Percentiles rank a stretch among this genome's conserved stretches.
These are phyloP conservation scores for Brachymystax lenok DNA, from an alignment of 2,797 vertebrate genomes.

Conservation along the genomic window DNA sequence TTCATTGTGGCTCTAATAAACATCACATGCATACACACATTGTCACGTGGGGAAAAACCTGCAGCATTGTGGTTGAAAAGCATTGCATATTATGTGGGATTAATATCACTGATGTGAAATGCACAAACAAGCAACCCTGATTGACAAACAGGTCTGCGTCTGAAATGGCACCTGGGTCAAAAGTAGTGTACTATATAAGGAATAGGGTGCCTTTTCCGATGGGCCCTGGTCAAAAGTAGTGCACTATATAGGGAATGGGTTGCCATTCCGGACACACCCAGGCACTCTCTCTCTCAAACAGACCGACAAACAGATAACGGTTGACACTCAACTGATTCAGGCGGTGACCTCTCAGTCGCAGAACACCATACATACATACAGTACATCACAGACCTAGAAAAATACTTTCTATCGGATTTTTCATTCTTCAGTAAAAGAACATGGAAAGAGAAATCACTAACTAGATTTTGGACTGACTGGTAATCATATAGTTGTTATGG, in stretches of 20 bases:
- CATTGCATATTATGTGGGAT: slow-evolving; percentile 6
- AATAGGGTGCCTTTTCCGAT: not conserved
- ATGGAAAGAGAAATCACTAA: not conserved
- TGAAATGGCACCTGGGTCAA: not conserved
- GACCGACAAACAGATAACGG: not conserved
- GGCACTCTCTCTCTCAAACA: slow-evolving; percentile 5
- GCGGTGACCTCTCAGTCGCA: not conserved
- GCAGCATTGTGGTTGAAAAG: not conserved
- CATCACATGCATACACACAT: slow-evolving; percentile 4
- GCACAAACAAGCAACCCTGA: not conserved
- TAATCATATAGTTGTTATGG: not conserved
- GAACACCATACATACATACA: not conserved
- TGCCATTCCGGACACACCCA: not conserved
- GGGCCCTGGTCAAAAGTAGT: not conserved
- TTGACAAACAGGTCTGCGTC: not conserved
- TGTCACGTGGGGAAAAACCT: not conserved
- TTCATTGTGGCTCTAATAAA: not conserved
- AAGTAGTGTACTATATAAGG: not conserved
- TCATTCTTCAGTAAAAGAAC: slow-evolving; percentile 2
- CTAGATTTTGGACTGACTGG: not conserved
- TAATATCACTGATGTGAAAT: not conserved
- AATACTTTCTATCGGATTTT: slow-evolving; percentile 18
- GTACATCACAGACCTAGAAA: slow-evolving; percentile 18
- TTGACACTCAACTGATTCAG: not conserved
- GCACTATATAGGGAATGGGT: not conserved